These are phyloP conservation scores for Vimba vimba DNA, from an alignment of 2,113 vertebrate species.

Conservation along the genomic window DNA sequence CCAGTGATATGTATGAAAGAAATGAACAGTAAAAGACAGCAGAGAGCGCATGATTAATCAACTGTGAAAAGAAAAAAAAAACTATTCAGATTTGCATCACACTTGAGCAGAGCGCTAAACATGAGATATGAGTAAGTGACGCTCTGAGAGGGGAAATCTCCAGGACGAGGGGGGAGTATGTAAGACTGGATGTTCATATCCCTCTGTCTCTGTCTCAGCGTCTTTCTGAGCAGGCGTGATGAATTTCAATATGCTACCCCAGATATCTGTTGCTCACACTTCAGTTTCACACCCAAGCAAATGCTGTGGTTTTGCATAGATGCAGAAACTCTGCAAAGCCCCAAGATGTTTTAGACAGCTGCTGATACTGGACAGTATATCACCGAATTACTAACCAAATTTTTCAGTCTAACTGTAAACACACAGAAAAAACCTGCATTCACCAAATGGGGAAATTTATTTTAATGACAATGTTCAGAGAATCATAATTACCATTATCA, in stretches of 20 bases:
- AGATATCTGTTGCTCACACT: background rate
- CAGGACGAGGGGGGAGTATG: background rate
- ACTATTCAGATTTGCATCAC: slow-evolving; percentile 10
- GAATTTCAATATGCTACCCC: background rate
- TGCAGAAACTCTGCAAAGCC: background rate
- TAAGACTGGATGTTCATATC: background rate
- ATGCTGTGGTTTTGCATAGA: slow-evolving; percentile 2
- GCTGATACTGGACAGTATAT: background rate
- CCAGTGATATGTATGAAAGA: slow-evolving; percentile 8
- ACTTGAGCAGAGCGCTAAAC: background rate
- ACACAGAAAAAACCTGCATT: slow-evolving; percentile 4
- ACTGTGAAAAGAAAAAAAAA: background rate
- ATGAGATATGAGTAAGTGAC: slow-evolving; percentile 22
- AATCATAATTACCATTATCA: background rate
- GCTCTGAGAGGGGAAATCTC: slow-evolving; percentile 8
- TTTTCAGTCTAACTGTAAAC: slow-evolving; percentile 25
- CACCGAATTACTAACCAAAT: slow-evolving; percentile 2
- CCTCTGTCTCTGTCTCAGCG: background rate
- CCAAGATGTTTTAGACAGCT: slow-evolving; percentile 11
- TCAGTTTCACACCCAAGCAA: slow-evolving; percentile 15
- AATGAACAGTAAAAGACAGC: background rate
- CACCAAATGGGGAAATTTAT: background rate
- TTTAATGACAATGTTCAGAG: background rate
- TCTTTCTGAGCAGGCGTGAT: background rate
- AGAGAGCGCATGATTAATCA: slow-evolving; percentile 14